Percentiles rank a stretch among this genome's conserved stretches.
Evolutionary conservation across 2,113 vertebrate genomes (phyloP).

Genomic region (Eptesicus fuscus): DNA sequence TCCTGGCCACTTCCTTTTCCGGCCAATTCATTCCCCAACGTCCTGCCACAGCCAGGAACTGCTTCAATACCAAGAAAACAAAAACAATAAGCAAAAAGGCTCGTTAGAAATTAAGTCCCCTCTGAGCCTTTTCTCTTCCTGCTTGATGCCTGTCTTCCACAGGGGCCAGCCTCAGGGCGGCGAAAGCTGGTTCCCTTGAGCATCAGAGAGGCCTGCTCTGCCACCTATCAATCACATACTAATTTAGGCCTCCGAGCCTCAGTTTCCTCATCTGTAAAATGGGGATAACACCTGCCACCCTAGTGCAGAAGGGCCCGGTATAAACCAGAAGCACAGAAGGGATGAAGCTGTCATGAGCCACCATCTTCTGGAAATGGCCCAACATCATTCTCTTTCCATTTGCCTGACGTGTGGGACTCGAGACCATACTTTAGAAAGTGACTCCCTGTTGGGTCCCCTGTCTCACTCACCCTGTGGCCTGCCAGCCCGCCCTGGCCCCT

Average conservation of each 20-base stretch:
- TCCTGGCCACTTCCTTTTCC: not conserved
- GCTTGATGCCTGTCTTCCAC: rapidly evolving
- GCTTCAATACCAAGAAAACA: not conserved
- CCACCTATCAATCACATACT: no score
- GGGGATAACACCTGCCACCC: not conserved
- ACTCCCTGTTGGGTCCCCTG: not conserved
- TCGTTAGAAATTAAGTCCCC: not conserved
- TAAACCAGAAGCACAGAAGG: not conserved
- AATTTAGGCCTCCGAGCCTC: not conserved
- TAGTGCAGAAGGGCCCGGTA: not conserved
- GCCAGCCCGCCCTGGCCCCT: not conserved
- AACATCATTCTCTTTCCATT: not conserved
- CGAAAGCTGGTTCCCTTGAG: not conserved
- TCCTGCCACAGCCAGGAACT: not conserved
- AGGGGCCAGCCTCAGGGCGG: not conserved
- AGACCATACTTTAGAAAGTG: not conserved
- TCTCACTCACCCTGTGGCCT: not conserved
- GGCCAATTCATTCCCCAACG: not conserved
- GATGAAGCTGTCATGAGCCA: not conserved
- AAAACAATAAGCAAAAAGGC: not conserved
- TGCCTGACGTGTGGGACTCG: not conserved
- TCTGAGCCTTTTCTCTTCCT: rapidly evolving
- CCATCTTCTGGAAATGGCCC: not conserved
- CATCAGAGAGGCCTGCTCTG: not conserved
- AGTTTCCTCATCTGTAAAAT: not conserved